phyloP scores from a whole-genome alignment of 2,888 invertebrate genomes.

The Drosophila austrosaltans region DNA sequence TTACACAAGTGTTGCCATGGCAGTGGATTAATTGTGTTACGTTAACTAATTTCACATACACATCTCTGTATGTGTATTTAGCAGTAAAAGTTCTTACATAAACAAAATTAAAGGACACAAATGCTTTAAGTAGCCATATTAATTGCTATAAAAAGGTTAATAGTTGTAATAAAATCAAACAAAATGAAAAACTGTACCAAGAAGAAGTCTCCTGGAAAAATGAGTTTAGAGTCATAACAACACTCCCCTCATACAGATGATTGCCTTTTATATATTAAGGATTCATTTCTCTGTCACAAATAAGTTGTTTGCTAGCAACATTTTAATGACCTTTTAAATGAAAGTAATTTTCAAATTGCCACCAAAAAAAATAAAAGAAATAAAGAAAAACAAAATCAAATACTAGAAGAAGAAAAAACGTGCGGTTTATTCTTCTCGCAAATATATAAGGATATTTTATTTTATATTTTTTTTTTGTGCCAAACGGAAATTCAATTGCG shows the following conservation, averaged over 20 bases:
- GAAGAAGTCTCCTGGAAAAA: too few relatives aligned
- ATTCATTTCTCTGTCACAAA: constrained; percentile 8
- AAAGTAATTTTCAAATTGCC: constrained; percentile 73
- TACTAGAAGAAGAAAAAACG: constrained; percentile 10
- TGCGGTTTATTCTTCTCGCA: constrained; percentile 26
- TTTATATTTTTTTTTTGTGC: constrained; percentile 17
- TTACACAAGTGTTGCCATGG: constrained; percentile 59
- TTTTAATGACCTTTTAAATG: constrained; percentile 78
- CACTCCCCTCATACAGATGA: too few relatives aligned
- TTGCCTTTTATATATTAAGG: too few relatives aligned
- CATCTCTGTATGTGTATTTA: neutral
- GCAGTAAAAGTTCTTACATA: constrained; percentile 11
- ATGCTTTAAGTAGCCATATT: constrained; percentile 21
- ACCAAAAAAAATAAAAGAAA: constrained; percentile 23
- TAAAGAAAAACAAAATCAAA: constrained; percentile 3
- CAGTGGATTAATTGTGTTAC: constrained; percentile 62
- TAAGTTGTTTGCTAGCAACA: constrained; percentile 50
- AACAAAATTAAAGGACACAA: constrained; percentile 21
- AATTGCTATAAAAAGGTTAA: neutral
- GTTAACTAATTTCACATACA: constrained; percentile 59
- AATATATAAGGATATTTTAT: too few relatives aligned
- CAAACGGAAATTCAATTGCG: constrained; percentile 66
- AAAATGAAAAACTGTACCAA: too few relatives aligned
- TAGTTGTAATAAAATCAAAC: constrained; percentile 27
- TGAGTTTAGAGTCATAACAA: too few relatives aligned